These are phyloP conservation scores for Tapirus indicus DNA, from an alignment of 2,797 vertebrate species.

Conservation along the genomic window DNA sequence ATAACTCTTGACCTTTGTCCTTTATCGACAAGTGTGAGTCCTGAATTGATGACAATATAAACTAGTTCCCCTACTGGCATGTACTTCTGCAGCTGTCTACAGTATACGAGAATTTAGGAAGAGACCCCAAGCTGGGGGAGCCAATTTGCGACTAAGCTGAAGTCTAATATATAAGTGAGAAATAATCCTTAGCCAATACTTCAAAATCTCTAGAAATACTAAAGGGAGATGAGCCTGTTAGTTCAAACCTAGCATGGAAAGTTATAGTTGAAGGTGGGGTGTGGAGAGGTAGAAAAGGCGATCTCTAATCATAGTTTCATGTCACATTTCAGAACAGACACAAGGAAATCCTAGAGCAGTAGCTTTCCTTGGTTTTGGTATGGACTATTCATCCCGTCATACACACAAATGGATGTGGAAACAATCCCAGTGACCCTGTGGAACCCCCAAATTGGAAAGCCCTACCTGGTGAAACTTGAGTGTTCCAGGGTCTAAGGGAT, in stretches of 20 bases:
- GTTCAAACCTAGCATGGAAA: not conserved
- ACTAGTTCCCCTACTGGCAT: not conserved
- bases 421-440: not conserved
- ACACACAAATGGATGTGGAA: not conserved
- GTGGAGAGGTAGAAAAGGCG: not conserved
- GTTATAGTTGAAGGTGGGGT: not conserved
- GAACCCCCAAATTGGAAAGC: not conserved
- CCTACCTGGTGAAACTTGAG: not conserved
- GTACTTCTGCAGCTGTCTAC: not conserved
- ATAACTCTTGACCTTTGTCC: not conserved
- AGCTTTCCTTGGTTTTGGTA: not conserved
- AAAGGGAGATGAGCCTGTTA: not conserved
- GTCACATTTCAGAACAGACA: not conserved
- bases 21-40: not conserved
- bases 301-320: not conserved
- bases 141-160: not conserved
- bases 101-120: not conserved
- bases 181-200: not conserved
- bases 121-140: not conserved
- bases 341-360: not conserved
- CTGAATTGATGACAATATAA: not conserved
- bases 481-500: not conserved
- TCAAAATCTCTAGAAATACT: not conserved
- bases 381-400: not conserved
- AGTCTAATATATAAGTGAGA: slow-evolving; percentile 15